These are phyloP conservation scores for Heliconius himera DNA, from an alignment of 1,140 invertebrate species.

Conservation along the genomic window DNA sequence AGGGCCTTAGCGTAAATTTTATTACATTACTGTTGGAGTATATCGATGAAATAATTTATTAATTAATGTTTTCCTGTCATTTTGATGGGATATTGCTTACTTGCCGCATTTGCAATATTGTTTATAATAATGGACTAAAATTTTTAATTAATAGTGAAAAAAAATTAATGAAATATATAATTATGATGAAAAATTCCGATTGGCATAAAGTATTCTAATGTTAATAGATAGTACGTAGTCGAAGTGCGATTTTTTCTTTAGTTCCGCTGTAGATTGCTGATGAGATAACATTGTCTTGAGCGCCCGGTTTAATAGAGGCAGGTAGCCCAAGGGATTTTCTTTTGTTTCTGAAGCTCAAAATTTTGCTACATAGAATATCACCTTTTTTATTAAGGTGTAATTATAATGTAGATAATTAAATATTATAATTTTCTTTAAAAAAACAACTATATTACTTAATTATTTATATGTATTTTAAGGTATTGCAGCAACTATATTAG, in stretches of 20 bases:
- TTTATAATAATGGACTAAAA: too few relatives aligned
- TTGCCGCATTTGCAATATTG: too few relatives aligned
- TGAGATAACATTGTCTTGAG: conserved; percentile 37
- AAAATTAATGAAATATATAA: too few relatives aligned
- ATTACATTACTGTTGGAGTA: background rate
- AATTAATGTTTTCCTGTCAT: background rate
- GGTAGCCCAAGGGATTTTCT: conserved; percentile 8
- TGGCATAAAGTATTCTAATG: conserved; percentile 14
- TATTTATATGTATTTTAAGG: background rate
- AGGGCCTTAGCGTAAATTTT: background rate
- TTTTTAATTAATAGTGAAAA: too few relatives aligned
- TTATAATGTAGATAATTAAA: background rate
- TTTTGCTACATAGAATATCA: background rate
- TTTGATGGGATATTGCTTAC: background rate
- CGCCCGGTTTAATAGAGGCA: conserved; percentile 17
- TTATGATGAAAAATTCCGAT: background rate
- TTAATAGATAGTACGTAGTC: conserved; percentile 19
- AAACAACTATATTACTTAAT: background rate
- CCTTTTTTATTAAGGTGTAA: background rate
- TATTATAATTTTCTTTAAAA: background rate
- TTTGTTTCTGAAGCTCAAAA: conserved; percentile 12
- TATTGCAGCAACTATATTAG: background rate
- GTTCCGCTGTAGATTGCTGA: conserved; percentile 35
- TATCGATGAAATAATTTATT: background rate
- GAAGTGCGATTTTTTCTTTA: conserved; percentile 27